These are phyloP conservation scores for Alcis repandata DNA, from an alignment of 2,888 invertebrate genomes.

Conservation along the genomic window DNA sequence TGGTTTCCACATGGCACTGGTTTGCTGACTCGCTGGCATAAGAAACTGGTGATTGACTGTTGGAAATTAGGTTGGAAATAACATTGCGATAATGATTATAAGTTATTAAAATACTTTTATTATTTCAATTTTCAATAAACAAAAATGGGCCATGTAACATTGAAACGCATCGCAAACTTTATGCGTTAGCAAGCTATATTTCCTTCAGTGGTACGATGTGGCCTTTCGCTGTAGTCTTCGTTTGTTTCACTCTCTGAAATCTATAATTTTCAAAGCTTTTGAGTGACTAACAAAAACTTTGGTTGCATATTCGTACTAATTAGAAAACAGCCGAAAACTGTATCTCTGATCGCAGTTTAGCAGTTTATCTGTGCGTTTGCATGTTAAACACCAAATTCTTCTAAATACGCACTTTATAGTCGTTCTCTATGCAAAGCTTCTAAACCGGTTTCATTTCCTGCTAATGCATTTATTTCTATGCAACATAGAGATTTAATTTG, in stretches of 20 bases:
- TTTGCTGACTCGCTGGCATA: slow-evolving; percentile 7
- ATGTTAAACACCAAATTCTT: slow-evolving; percentile 10
- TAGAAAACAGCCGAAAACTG: too few relatives aligned
- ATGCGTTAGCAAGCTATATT: too few relatives aligned
- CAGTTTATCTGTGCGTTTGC: background rate
- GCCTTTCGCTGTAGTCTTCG: too few relatives aligned
- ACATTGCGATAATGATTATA: background rate
- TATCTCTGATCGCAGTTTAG: too few relatives aligned
- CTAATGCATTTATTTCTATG: slow-evolving; percentile 10
- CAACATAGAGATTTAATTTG: slow-evolving; percentile 21
- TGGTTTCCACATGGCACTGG: slow-evolving; percentile 40
- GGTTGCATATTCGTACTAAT: too few relatives aligned
- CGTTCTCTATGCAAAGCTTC: slow-evolving; percentile 20
- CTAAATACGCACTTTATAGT: slow-evolving; percentile 8
- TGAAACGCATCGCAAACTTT: background rate
- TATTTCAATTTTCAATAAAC: background rate
- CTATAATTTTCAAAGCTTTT: too few relatives aligned
- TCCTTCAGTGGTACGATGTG: too few relatives aligned
- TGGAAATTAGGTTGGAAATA: background rate
- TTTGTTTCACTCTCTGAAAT: too few relatives aligned
- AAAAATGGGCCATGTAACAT: background rate
- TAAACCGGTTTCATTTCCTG: slow-evolving; percentile 28
- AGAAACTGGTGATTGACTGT: background rate
- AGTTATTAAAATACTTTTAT: background rate
- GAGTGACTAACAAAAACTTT: too few relatives aligned